These are phyloP conservation scores for Agrilus cyanescens DNA, from an alignment of 2,888 invertebrate genomes.

Conservation along the genomic window DNA sequence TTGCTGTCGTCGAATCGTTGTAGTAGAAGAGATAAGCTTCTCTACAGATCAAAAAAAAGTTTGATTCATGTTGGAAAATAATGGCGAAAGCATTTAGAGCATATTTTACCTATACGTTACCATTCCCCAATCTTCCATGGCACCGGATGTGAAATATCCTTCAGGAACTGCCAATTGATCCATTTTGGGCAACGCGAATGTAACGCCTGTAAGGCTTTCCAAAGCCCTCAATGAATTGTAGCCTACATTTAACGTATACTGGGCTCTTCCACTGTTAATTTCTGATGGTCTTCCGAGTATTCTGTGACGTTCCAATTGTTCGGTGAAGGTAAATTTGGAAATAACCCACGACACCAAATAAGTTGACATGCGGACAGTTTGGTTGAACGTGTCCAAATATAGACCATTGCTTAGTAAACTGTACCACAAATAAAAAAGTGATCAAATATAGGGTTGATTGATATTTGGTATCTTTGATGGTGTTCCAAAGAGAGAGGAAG, in stretches of 20 bases:
- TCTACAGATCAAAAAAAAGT: constrained; percentile 1
- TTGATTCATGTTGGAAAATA: too few relatives aligned
- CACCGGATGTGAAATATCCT: constrained; percentile 56
- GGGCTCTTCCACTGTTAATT: constrained; percentile 27
- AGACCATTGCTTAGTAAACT: constrained; percentile 11
- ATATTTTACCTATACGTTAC: constrained; percentile 59
- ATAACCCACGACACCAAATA: constrained; percentile 78
- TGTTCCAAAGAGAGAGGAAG: too few relatives aligned
- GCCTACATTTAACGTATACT: constrained; percentile 37
- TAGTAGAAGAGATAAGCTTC: too few relatives aligned
- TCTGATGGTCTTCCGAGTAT: constrained; percentile 21
- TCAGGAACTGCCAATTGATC: constrained; percentile 77
- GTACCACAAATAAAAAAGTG: too few relatives aligned
- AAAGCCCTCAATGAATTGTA: constrained; percentile 37
- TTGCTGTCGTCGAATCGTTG: too few relatives aligned
- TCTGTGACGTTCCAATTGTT: constrained; percentile 17
- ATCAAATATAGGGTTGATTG: too few relatives aligned
- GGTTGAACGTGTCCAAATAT: constrained; percentile 32
- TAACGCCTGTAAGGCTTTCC: constrained; percentile 45
- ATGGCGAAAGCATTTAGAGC: too few relatives aligned
- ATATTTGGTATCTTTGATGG: too few relatives aligned
- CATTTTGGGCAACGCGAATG: constrained; percentile 54
- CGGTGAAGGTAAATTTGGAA: constrained; percentile 49
- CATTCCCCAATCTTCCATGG: constrained; percentile 90
- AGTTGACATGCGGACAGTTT: constrained; percentile 61